Conservation (phyloP, 2,113 vertebrate species). For the Paedocypris sp. region DNA sequence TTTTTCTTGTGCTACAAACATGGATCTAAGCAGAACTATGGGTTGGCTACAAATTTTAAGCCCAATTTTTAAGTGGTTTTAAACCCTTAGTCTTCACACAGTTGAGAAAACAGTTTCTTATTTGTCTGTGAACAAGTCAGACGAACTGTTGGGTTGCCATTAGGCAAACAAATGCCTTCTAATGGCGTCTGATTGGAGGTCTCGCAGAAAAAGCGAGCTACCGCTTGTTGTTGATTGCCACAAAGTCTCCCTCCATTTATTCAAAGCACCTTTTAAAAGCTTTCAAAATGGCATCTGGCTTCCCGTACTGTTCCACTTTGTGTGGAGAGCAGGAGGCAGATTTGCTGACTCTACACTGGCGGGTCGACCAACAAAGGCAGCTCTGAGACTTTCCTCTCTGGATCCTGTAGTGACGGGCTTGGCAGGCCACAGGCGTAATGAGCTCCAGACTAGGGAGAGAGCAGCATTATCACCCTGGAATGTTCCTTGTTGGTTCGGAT, state of each 20-base stretch:
- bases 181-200: too few species aligned
- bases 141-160: too few species aligned
- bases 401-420: constrained; percentile 47
- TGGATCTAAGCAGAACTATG: too few species aligned
- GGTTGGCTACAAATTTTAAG: too few species aligned
- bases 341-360: constrained; percentile 48
- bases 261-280: constrained; percentile 20
- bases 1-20: too few species aligned
- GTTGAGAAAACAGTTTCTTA: too few species aligned
- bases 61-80: too few species aligned
- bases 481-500: constrained; percentile 38
- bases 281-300: constrained; percentile 25
- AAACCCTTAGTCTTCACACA: too few species aligned
- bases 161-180: too few species aligned
- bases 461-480: constrained; percentile 66
- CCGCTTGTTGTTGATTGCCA: background rate
- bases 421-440: constrained; percentile 70
- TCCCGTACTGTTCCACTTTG: constrained; percentile 23
- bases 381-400: constrained; percentile 50
- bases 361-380: constrained; percentile 52
- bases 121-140: too few species aligned
- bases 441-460: constrained; percentile 70
- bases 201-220: background rate
- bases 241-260: background rate
- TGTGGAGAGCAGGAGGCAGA: constrained; percentile 13